Conservation (phyloP, 2,888 invertebrate species). For the Neria commutata region DNA sequence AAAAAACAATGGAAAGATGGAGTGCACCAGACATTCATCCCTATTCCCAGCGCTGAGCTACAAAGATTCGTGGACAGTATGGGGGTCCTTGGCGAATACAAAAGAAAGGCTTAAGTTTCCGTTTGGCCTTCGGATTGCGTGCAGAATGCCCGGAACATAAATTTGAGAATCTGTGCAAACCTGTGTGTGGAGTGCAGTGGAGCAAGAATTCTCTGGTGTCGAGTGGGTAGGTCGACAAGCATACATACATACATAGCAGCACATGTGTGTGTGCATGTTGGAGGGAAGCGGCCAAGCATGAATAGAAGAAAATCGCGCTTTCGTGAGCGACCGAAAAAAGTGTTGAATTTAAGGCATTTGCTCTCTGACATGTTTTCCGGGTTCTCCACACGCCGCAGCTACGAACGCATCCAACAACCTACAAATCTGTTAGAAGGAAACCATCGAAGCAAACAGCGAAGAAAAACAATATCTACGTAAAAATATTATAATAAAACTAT, state of each 20-base stretch:
- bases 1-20: constrained; percentile 45
- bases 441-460: too few relatives aligned
- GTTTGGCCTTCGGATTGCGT: constrained; percentile 56
- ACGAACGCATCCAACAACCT: too few relatives aligned
- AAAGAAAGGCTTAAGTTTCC: constrained; percentile 59
- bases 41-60: constrained; percentile 30
- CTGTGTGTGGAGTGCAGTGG: not conserved
- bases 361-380: constrained; percentile 51
- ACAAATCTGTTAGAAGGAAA: too few relatives aligned
- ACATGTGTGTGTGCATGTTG: not conserved
- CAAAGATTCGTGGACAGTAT: constrained; percentile 53
- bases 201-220: not conserved
- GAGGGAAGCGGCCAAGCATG: not conserved
- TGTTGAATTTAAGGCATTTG: constrained; percentile 41
- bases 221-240: not conserved
- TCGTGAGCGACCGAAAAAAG: constrained; percentile 5
- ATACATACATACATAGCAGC: too few relatives aligned
- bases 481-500: too few relatives aligned
- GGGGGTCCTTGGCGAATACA: constrained; percentile 51
- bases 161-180: not conserved
- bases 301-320: not conserved
- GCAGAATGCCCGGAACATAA: constrained; percentile 45
- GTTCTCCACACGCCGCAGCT: constrained; percentile 16
- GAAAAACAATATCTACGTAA: too few relatives aligned
- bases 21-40: constrained; percentile 44